Evolutionary conservation across 2,797 vertebrate genomes (phyloP).

Genomic region (Melopsittacus undulatus): DNA sequence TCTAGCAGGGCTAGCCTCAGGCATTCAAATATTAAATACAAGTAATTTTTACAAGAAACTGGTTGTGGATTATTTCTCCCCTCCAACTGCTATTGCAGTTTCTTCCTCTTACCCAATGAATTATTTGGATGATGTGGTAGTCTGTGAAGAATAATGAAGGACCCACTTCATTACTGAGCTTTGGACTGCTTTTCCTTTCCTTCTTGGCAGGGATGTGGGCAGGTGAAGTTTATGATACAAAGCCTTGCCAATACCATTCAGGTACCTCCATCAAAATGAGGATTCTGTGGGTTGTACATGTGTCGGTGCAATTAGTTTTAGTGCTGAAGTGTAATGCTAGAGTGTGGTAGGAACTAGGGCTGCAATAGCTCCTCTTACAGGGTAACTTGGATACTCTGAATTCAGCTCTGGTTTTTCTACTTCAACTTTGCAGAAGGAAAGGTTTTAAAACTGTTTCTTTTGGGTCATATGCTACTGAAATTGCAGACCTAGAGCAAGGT

Average conservation of each 20-base stretch:
- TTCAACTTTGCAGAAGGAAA: neutral
- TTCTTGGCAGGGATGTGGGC: neutral
- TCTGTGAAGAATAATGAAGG: neutral
- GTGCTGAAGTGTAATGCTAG: neutral
- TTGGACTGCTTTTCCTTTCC: neutral
- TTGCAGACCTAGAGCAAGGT: neutral
- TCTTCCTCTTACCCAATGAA: neutral
- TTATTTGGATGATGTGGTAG: neutral
- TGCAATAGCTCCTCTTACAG: neutral
- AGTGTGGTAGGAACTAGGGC: neutral
- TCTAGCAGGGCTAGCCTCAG: neutral
- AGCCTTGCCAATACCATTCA: neutral
- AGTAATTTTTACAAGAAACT: neutral
- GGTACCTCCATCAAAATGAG: neutral
- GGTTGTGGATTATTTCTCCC: neutral
- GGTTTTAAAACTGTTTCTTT: neutral
- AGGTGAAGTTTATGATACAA: neutral
- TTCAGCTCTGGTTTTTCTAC: neutral
- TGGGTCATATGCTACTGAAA: neutral
- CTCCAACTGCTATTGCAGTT: fast-evolving
- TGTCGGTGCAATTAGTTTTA: neutral
- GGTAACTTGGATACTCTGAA: neutral
- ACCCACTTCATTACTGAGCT: neutral
- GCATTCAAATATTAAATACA: constrained; percentile 2
- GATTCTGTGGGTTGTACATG: neutral